phyloP scores from a whole-genome alignment of 1,140 invertebrate species.

The Charaxes varanes region DNA sequence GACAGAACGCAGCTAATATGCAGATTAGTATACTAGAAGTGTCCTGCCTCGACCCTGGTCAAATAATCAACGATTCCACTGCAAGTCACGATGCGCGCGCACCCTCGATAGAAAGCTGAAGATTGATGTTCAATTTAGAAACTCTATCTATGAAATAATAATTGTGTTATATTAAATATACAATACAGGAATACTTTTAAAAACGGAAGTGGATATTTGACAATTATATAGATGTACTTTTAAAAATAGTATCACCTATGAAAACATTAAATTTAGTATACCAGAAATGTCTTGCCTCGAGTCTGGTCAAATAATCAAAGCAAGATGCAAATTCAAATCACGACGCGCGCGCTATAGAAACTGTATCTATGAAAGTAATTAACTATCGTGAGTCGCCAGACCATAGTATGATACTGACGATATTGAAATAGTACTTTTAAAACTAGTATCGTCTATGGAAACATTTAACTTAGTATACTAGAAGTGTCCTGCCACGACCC shows the following conservation, averaged over 20 bases:
- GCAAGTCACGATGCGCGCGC: constrained; percentile 48
- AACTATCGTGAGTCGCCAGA: too few relatives aligned
- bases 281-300: constrained; percentile 20
- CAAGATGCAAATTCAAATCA: constrained; percentile 51
- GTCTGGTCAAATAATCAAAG: constrained; percentile 36
- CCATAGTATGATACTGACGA: too few relatives aligned
- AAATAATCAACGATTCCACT: constrained; percentile 44
- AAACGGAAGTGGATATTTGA: too few relatives aligned
- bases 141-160: too few relatives aligned
- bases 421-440: too few relatives aligned
- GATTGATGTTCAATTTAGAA: too few relatives aligned
- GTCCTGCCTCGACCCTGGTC: constrained; percentile 22
- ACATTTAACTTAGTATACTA: constrained; percentile 45
- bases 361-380: too few relatives aligned
- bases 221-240: too few relatives aligned
- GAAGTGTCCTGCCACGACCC: constrained; percentile 22
- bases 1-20: constrained; percentile 36
- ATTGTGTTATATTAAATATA: too few relatives aligned
- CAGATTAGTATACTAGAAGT: constrained; percentile 38
- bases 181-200: too few relatives aligned
- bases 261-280: constrained; percentile 50
- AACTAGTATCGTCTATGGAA: too few relatives aligned
- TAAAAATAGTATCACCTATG: too few relatives aligned
- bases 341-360: constrained; percentile 37
- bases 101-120: constrained; percentile 27